Evolutionary conservation across 30 jellyfish, hydroid and myxozoan species (phyloP), one percentile per base, ranked within the genome.

Genomic region (Sanderia malayensis): DNA sequence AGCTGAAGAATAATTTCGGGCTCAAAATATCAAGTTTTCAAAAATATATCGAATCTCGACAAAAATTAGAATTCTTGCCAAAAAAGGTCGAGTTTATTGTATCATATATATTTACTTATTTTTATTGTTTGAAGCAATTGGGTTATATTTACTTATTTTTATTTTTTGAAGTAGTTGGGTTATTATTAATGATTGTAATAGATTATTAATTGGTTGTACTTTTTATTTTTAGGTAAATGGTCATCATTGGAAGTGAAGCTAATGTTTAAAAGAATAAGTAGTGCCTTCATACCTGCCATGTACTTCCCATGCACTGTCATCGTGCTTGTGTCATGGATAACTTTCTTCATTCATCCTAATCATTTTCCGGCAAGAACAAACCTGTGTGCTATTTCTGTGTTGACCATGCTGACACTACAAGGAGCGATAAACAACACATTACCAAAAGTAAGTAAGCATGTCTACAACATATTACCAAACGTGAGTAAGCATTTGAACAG

Each of bases 281-380:
- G 82, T 22, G 85, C 85, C 4, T 89, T 89, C 73, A 82, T 89
- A 21, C 95, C 97, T 34, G 97, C 91, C 20, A 75, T 81, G 93
- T 89, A 89, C 63, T 81, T 89, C 32, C 97, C 97, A 32, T 89
- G 97, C 34, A 86, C 95, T 0, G 82, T 89, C 17, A 71, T 89
- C 27, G 97, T 89, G 26, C 47, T 89, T 31, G 85, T 83, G 0
- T 81, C 97, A 1, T 89, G 97, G 97, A 82, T 89, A 20, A 89
- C 97, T 27, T 89, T 89, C 75, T 70, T 89, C 46, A 64, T 89
- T 2, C 89, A 76, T 31, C 94, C 97, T 21, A 83, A 74, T 20
- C 97, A 89, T 45, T 81, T 81, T 72, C 97, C 97, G 4, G 97
- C 97, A 37, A 75, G 97, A 31, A 89, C 97, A 28, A 74, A 82